Conservation (phyloP, 2,888 invertebrate genomes). For the Nemotelus nigrinus region DNA sequence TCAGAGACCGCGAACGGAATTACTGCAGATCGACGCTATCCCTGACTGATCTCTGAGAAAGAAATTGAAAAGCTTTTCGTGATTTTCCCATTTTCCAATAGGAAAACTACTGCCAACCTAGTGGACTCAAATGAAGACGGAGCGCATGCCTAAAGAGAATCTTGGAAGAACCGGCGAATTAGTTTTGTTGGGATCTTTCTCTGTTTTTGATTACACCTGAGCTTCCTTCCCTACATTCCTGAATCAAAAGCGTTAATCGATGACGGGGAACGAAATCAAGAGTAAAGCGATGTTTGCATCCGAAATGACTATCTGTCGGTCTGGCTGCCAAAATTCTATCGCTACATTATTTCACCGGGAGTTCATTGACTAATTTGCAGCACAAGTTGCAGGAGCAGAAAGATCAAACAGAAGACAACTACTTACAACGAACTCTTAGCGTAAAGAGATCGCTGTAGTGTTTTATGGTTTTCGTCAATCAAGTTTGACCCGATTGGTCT, state of each 20-base stretch:
- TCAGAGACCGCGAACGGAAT: constrained; percentile 32
- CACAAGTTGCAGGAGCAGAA: background rate
- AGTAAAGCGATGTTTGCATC: constrained; percentile 17
- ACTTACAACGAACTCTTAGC: no score
- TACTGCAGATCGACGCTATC: constrained; percentile 38
- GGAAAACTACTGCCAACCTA: constrained; percentile 30
- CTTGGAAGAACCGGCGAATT: background rate
- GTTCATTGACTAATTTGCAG: constrained; percentile 23
- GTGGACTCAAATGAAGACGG: background rate
- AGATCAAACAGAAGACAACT: background rate
- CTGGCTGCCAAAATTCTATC: no score
- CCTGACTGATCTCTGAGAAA: constrained; percentile 32
- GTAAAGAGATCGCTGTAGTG: no score
- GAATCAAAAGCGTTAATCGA: background rate
- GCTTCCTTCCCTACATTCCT: background rate
- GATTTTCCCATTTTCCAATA: constrained; percentile 24
- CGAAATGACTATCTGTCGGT: constrained; percentile 4
- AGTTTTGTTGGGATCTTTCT: background rate
- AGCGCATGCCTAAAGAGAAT: constrained; percentile 23
- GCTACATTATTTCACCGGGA: background rate
- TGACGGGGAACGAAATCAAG: constrained; percentile 17
- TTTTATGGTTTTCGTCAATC: no score
- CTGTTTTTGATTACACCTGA: constrained; percentile 23
- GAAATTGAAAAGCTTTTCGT: constrained; percentile 15
- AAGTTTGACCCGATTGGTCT: no score